Conservation (phyloP, 2,113 vertebrate genomes). For the Myrmecophaga tridactyla region DNA sequence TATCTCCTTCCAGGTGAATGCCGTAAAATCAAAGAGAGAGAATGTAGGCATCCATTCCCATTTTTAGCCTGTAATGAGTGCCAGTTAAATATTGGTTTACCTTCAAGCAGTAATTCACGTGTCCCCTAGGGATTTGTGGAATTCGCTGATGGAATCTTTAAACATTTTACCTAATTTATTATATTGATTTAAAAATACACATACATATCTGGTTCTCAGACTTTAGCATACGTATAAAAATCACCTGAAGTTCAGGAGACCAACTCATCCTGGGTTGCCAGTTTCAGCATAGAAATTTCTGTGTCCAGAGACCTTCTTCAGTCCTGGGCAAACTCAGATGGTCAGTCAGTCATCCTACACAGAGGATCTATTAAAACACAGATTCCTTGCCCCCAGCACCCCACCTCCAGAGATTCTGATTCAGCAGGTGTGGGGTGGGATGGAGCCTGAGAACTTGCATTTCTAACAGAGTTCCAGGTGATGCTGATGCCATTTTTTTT, state of each 20-base stretch:
- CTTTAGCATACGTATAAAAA: background rate
- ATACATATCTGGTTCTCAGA: background rate
- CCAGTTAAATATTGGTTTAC: background rate
- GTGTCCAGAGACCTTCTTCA: background rate
- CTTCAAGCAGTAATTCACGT: background rate
- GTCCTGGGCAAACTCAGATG: background rate
- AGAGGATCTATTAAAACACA: background rate
- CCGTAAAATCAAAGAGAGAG: background rate
- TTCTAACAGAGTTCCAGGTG: background rate
- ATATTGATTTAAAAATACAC: background rate
- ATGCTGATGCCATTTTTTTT: no score
- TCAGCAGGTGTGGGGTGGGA: background rate
- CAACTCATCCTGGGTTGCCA: background rate
- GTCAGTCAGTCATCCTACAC: background rate
- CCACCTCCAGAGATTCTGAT: background rate
- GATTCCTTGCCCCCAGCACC: background rate
- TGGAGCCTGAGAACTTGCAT: background rate
- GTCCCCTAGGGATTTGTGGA: background rate
- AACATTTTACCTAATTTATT: background rate
- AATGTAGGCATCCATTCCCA: background rate
- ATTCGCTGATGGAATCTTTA: background rate
- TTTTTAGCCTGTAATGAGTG: background rate
- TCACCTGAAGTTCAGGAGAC: background rate
- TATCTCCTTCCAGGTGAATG: background rate
- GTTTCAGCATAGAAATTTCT: background rate